These are phyloP conservation scores for Anneissia japonica DNA, from an alignment of 35 echinoderm and acorn worm species.

Conservation along the genomic window DNA sequence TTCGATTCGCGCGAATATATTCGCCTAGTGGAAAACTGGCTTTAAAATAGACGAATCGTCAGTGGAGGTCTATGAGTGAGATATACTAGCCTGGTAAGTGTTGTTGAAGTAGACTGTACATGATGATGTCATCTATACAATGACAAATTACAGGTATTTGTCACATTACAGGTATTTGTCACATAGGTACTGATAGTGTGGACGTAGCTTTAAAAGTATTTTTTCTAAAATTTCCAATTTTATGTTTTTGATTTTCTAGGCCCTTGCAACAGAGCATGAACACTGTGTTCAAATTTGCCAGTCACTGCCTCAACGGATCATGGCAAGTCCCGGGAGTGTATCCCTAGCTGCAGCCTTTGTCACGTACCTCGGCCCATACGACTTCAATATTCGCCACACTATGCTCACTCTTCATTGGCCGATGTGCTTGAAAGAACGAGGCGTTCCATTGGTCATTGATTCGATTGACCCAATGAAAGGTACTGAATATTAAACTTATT, in stretches of 20 bases:
- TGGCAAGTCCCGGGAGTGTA: slow-evolving; percentile 83
- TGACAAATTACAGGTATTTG: too few species aligned
- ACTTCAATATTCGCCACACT: slow-evolving; percentile 68
- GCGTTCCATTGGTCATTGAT: slow-evolving; percentile 90
- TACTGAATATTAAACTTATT: not conserved
- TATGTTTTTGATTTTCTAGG: slow-evolving; percentile 1
- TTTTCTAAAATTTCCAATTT: too few species aligned
- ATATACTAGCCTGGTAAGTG: too few species aligned
- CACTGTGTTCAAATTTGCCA: slow-evolving; percentile 93
- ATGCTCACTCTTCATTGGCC: slow-evolving; percentile 95
- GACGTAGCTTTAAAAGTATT: too few species aligned
- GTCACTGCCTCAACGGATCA: slow-evolving; percentile 75
- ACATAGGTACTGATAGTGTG: too few species aligned
- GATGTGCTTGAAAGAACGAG: slow-evolving; percentile 83
- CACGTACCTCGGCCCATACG: slow-evolving; percentile 86
- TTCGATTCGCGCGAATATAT: too few species aligned
- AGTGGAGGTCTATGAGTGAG: too few species aligned
- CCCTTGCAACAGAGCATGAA: slow-evolving; percentile 77
- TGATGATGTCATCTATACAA: too few species aligned
- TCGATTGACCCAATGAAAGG: slow-evolving; percentile 98
- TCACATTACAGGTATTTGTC: too few species aligned
- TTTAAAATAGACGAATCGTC: too few species aligned
- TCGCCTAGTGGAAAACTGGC: too few species aligned
- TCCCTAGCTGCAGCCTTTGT: slow-evolving; percentile 86
- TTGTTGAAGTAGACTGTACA: too few species aligned